Conservation (phyloP, 2,113 vertebrate genomes). For the Oplegnathus fasciatus region DNA sequence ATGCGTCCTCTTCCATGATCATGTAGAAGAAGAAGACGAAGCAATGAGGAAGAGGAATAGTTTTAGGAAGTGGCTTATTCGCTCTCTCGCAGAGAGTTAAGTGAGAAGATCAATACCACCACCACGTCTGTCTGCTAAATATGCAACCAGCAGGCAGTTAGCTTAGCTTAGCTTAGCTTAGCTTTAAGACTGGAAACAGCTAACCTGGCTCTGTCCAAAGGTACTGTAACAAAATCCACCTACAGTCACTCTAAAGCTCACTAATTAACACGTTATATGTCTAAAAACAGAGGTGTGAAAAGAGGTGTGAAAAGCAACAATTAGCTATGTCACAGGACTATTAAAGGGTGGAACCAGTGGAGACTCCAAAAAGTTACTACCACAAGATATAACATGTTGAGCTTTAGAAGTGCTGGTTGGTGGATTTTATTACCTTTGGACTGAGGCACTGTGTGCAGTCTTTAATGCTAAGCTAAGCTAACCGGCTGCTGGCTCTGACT, state of each 20-base stretch:
- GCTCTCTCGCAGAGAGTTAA: too few relatives aligned
- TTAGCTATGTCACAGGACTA: too few relatives aligned
- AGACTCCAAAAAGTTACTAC: background rate
- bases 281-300: background rate
- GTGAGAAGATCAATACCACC: background rate
- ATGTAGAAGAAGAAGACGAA: conserved; percentile 1
- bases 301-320: too few relatives aligned
- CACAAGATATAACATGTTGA: background rate
- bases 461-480: background rate
- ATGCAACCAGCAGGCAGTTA: background rate
- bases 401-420: background rate
- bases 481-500: background rate
- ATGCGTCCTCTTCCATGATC: background rate
- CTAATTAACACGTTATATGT: background rate
- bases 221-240: background rate
- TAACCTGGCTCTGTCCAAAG: background rate
- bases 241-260: background rate
- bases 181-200: background rate
- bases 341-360: conserved; percentile 11
- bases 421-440: background rate
- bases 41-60: background rate
- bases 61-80: background rate
- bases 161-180: background rate
- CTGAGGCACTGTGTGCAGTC: background rate
- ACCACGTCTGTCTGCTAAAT: background rate